A percentile compares a stretch with the other conserved stretches of the same genome.
Conservation (phyloP, 2,113 vertebrate genomes). For the Carassius carassius region DNA sequence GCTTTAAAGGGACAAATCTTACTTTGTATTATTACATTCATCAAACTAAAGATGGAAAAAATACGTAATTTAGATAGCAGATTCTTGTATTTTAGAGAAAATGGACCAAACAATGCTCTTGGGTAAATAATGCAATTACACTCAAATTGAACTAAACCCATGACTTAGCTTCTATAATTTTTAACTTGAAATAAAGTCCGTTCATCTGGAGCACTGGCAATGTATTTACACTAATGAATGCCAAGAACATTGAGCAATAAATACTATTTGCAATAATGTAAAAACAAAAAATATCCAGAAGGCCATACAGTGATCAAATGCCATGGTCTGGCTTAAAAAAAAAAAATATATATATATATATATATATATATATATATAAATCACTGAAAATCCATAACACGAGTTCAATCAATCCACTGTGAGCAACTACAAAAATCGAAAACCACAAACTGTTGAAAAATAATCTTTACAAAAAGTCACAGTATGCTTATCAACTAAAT, state of each 20-base stretch:
- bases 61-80: not conserved
- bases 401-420: not conserved
- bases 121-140: not conserved
- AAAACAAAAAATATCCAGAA: conserved; percentile 31
- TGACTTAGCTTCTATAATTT: not conserved
- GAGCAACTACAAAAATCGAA: conserved; percentile 14
- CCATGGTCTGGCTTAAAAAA: not conserved
- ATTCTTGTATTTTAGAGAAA: not conserved
- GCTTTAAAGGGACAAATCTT: conserved; percentile 13
- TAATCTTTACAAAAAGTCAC: conserved; percentile 31
- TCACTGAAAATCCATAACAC: too few relatives aligned
- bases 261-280: conserved; percentile 39
- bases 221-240: conserved; percentile 34
- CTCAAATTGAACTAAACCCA: not conserved
- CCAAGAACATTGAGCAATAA: conserved; percentile 42
- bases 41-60: not conserved
- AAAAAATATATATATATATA: too few relatives aligned
- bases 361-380: too few relatives aligned
- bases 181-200: conserved; percentile 11
- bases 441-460: conserved; percentile 7
- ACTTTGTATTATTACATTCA: conserved; percentile 20
- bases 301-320: conserved; percentile 12
- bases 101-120: conserved; percentile 8
- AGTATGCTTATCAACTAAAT: conserved; percentile 21
- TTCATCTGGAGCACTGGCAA: conserved; percentile 39